Base-by-base conservation (phyloP, 1,140 invertebrate species). In the Caenorhabditis latens region DNA sequence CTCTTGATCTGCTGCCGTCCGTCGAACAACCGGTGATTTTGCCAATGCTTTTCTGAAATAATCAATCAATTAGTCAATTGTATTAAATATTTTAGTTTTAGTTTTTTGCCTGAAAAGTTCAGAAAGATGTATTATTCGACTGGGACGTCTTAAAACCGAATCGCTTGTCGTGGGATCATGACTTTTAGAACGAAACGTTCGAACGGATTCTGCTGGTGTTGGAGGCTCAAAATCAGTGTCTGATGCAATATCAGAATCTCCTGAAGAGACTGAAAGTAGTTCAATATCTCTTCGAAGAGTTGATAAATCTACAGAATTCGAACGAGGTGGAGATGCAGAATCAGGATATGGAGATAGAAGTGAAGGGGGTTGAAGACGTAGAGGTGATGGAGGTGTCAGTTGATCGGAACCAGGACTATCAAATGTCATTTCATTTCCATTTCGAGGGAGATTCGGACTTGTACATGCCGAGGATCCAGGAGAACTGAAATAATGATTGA, bases 11-110 rank as follows among this genome's bases (percentile, higher is more conserved):
- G 92, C 92, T 42, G 92, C 91, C 16, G 91, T 91, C 42, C 92
- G 24, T 75, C 91, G 90, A 9, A 92, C 91, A 4, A 92, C 91
- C 19, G 91, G 91, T n/a, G 91, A 92, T 89, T 92, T 92, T 14
- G 91, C 91, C 65, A 92, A 86, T 14, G 91, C 91, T 89, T 91
- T 92, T 89, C 91, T 92, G 83, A 88, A 92, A 91, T 14, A 67
- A 42, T 43, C 2, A 9, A 13, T 8, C 43, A 19, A 19, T 61
- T 61, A 53, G 8, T 50, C 71, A 5, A 21, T 24, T 21, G 46
- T 53, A 24, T 19, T 50, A 0, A 13, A 4, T 24, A 3, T 42
- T 48, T 40, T 32, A 0, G 8, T 11, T 32, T 32, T 32, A 32
- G 32, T 86, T 19, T 14, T 46, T n/a, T 50, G 92, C 91, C 91